Conservation (phyloP, 2,888 invertebrate species). For the Orthonevra nobilis region DNA sequence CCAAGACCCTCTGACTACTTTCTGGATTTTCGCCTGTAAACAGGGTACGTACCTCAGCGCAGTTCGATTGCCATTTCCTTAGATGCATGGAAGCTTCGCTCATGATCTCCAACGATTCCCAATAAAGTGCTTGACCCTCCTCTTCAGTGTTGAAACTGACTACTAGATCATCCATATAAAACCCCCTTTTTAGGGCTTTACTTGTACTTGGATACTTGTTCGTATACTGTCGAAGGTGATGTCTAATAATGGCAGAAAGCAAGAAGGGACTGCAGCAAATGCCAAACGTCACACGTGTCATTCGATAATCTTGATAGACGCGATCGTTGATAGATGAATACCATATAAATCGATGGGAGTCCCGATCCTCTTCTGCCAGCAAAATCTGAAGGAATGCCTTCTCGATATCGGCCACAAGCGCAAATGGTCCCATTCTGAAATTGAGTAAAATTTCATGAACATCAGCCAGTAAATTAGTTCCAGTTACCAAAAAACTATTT, state of each 20-base stretch:
- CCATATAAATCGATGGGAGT: not conserved
- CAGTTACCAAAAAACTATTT: conserved; percentile 12
- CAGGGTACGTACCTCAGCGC: not conserved
- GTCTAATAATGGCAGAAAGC: not conserved
- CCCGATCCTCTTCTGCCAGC: not conserved
- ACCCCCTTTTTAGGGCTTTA: not conserved
- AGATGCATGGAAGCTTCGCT: not conserved
- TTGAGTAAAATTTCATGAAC: not conserved
- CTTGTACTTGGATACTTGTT: too few species aligned
- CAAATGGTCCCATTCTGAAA: conserved; percentile 7
- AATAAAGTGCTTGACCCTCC: not conserved
- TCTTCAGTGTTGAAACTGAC: not conserved
- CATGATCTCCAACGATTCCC: conserved; percentile 3
- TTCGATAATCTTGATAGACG: conserved; percentile 1
- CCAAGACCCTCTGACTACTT: conserved; percentile 21
- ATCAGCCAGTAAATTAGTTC: conserved; percentile 9
- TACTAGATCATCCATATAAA: conserved; percentile 4
- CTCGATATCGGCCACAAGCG: conserved; percentile 4
- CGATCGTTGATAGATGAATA: not conserved
- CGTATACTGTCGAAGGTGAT: not conserved
- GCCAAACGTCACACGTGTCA: conserved; percentile 1
- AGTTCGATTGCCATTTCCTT: conserved; percentile 1
- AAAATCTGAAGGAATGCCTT: not conserved
- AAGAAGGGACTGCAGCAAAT: not conserved
- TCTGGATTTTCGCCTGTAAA: not conserved